Percentiles rank a stretch among this genome's conserved stretches.
phyloP scores from a whole-genome alignment of 64 coral and sea anemone genomes.

The Porites lutea region DNA sequence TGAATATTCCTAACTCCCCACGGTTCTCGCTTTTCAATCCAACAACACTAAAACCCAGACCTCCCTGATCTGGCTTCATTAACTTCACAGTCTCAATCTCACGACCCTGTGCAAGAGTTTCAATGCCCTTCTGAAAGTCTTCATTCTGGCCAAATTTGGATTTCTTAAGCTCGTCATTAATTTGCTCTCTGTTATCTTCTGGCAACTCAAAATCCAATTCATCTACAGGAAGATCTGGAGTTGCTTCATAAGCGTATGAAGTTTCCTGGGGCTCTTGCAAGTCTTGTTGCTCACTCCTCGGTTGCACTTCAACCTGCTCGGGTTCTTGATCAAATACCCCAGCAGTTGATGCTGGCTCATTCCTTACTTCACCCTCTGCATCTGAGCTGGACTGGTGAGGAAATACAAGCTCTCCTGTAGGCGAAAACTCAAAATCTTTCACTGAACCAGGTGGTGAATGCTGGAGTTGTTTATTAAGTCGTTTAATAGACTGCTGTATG shows the following conservation, averaged over 20 bases:
- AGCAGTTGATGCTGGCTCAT: conserved; percentile 52
- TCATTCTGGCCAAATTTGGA: conserved; percentile 61
- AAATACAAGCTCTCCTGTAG: conserved; percentile 85
- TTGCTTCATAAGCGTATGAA: background rate
- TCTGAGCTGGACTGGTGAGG: conserved; percentile 50
- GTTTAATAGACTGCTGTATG: conserved; percentile 85
- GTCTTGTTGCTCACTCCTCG: background rate
- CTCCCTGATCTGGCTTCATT: conserved; percentile 87
- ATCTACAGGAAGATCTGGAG: conserved; percentile 40
- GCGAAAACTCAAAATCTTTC: conserved; percentile 95
- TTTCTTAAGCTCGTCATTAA: conserved; percentile 48
- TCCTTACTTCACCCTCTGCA: conserved; percentile 3
- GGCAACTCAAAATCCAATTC: conserved; percentile 36
- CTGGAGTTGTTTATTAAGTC: conserved; percentile 79
- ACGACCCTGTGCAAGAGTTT: conserved; percentile 84
- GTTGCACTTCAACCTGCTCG: background rate
- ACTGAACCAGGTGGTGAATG: conserved; percentile 56
- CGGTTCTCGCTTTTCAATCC: conserved; percentile 98
- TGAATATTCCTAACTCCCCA: conserved; percentile 96
- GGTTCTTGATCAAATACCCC: conserved; percentile 37
- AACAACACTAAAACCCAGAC: conserved; percentile 98
- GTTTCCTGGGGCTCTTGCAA: background rate
- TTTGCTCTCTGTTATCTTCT: conserved; percentile 78
- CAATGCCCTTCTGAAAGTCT: conserved; percentile 76
- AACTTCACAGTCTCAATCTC: conserved; percentile 88